These are phyloP conservation scores for Agrotis ipsilon DNA, from an alignment of 2,888 invertebrate species.

Conservation along the genomic window DNA sequence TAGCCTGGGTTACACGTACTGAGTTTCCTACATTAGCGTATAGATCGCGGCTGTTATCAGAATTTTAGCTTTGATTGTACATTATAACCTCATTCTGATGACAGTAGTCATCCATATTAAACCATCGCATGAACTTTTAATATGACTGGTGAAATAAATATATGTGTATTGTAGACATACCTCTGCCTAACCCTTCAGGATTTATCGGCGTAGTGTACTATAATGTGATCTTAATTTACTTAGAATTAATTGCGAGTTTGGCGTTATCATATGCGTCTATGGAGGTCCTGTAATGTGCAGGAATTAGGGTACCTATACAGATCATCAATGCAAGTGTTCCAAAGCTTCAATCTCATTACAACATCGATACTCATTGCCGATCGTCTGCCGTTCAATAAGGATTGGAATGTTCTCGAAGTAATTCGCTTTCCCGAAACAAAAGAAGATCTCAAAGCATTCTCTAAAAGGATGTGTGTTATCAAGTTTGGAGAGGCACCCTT, in stretches of 20 bases:
- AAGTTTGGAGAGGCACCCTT: constrained; percentile 45
- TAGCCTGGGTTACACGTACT: no score
- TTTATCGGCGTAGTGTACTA: no score
- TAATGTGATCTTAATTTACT: no score
- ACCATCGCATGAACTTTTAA: no score
- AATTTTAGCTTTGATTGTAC: no score
- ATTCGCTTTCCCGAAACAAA: constrained; percentile 33
- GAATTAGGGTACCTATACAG: background rate
- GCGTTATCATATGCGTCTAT: background rate
- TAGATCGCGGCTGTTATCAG: no score
- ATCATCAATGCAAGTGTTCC: background rate
- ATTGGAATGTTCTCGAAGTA: constrained; percentile 19
- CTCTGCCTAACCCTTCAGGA: no score
- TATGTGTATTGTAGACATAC: no score
- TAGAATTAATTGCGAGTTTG: background rate
- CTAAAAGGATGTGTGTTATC: constrained; percentile 48
- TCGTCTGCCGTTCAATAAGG: constrained; percentile 26
- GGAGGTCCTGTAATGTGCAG: background rate
- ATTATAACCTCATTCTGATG: no score
- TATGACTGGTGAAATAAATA: no score
- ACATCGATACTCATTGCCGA: constrained; percentile 1
- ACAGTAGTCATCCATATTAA: no score
- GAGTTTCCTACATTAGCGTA: no score
- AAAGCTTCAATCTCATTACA: constrained; percentile 8
- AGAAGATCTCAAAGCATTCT: constrained; percentile 30